Base-by-base conservation (phyloP, 2,113 vertebrate species). In the Caranx ignobilis region DNA sequence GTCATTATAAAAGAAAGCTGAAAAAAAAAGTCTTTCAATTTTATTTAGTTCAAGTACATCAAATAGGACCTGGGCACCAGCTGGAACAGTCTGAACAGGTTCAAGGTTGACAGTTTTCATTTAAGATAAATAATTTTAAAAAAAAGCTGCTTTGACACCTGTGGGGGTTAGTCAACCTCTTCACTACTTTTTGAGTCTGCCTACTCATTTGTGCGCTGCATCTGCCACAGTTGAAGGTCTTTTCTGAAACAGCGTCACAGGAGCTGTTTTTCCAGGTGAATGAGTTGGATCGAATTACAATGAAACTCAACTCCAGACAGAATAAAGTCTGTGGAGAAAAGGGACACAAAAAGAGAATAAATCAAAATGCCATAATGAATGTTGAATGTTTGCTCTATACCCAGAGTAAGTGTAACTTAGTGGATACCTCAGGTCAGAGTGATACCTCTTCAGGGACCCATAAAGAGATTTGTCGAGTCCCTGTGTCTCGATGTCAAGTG, bases 401-500 rank as follows among this genome's bases (percentile, higher is more conserved):
- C 41, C 54, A 55, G 41, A 79, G 81, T 26, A 72, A 77, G 52
- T 73, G 76, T 54, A 71, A 76, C 69, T 57, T 45, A 11, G 52
- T 37, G 65, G 69, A 48, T 57, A 66, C 16, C 39, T 35, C 57
- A 69, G 89, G 90, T 93, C 85, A 89, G 80, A 84, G 76, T 67
- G 79, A 82, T 75, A 57, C 67, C 79, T 87, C 88, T 78, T 77
- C 71, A 65, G 88, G 86, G 85, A 85, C 75, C 75, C 75, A 71
- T 87, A 89, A 88, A 80, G 87, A 77, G 73, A 91, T 89, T 85
- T 88, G 86, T 93, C 83, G 85, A 74, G 84, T 85, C 74, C 66
- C 61, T 57, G 66, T 75, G 85, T 86, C 86, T 86, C 19, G 13
- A 60, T 84, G 89, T 91, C 89, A 86, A 88, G 83, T 86, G 74